Percentiles rank a stretch among this genome's conserved stretches.
Evolutionary conservation across 2,888 invertebrate species (phyloP).

Genomic region (Parochlus steinenii): DNA sequence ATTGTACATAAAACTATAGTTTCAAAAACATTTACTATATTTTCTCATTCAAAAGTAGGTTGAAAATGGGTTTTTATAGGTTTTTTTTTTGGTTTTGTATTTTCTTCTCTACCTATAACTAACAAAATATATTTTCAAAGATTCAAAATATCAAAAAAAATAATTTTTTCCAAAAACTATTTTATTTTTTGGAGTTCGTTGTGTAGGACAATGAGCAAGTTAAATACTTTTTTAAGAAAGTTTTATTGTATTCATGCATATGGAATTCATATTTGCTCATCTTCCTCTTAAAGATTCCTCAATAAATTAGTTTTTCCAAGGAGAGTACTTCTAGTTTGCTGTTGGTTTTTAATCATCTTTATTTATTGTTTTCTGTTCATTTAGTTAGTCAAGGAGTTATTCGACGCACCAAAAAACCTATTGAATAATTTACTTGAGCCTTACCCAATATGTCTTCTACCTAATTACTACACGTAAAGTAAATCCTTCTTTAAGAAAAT

Average conservation of each 20-base stretch:
- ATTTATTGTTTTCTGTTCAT: too few relatives aligned
- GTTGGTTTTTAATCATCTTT: not conserved
- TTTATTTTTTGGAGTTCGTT: not conserved
- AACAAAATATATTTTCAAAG: constrained; percentile 1
- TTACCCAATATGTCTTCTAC: not conserved
- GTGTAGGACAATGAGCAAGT: not conserved
- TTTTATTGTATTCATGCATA: not conserved
- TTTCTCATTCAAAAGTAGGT: too few relatives aligned
- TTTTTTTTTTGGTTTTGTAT: not conserved
- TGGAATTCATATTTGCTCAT: too few relatives aligned
- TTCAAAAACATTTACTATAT: too few relatives aligned
- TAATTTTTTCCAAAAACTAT: not conserved
- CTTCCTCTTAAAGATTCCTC: too few relatives aligned
- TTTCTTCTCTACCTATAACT: not conserved
- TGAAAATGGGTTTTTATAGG: not conserved
- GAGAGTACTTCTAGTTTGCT: not conserved
- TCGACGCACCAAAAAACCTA: not conserved
- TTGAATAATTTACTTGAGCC: not conserved
- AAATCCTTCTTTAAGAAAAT: too few relatives aligned
- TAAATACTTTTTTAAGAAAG: not conserved
- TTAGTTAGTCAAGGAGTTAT: too few relatives aligned
- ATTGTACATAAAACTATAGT: too few relatives aligned
- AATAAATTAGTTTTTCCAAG: not conserved
- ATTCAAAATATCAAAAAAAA: constrained; percentile 3
- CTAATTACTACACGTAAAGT: not conserved